phyloP scores from a whole-genome alignment of 2,113 vertebrate genomes.

The Gallinago jamesoni region DNA sequence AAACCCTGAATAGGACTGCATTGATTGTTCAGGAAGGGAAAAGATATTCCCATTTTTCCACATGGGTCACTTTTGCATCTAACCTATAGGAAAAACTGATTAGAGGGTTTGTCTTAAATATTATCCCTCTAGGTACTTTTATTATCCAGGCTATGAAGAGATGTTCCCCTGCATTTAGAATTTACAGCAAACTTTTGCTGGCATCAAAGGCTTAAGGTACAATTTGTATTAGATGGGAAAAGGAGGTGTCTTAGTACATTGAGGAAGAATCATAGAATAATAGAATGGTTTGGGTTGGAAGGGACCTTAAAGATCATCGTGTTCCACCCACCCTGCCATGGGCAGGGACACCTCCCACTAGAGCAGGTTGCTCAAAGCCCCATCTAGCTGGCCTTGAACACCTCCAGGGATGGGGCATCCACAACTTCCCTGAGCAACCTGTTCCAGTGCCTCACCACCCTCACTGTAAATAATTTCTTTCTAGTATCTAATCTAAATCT shows the following conservation, averaged over 20 bases:
- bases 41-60: background rate
- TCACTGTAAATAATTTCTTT: no score
- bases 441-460: no score
- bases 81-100: background rate
- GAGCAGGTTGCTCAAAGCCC: no score
- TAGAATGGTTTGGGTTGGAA: no score
- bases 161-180: background rate
- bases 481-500: no score
- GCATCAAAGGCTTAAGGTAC: background rate
- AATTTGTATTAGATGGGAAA: background rate
- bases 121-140: background rate
- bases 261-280: background rate
- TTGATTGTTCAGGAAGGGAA: background rate
- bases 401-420: no score
- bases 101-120: background rate
- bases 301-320: no score
- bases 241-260: background rate
- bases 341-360: no score
- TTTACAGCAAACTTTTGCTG: background rate
- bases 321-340: no score
- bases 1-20: background rate
- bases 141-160: background rate
- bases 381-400: no score
- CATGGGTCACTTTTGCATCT: background rate
- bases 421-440: no score